Conservation (phyloP, 2,113 vertebrate genomes). For the Malaclemys terrapin region DNA sequence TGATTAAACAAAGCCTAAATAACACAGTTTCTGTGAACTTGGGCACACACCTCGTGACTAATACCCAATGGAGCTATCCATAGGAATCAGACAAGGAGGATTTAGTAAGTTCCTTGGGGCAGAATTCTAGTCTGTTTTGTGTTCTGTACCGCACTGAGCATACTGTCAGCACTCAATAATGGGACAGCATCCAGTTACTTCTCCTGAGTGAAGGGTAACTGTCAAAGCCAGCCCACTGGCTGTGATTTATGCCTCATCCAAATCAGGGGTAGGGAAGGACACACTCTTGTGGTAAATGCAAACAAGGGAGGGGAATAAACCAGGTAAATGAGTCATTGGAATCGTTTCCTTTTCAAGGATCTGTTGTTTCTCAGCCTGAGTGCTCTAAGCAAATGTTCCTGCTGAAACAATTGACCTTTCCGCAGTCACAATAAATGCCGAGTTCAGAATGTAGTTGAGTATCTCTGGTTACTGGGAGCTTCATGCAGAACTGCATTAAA, state of each 20-base stretch:
- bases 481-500: no score
- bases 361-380: not conserved
- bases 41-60: not conserved
- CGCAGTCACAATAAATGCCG: not conserved
- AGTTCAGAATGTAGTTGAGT: not conserved
- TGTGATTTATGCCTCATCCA: not conserved
- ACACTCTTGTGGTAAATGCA: not conserved
- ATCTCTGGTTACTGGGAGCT: not conserved
- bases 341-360: not conserved
- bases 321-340: not conserved
- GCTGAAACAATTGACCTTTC: not conserved
- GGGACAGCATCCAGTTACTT: not conserved
- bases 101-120: no score
- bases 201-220: not conserved
- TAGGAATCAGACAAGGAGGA: no score
- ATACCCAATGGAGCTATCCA: no score
- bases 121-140: not conserved
- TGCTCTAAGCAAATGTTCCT: not conserved
- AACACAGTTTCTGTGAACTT: not conserved
- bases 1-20: not conserved
- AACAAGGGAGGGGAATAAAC: not conserved
- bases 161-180: not conserved
- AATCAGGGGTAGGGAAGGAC: rapidly evolving
- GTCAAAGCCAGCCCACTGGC: not conserved
- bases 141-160: not conserved